Conservation (phyloP, 2,888 invertebrate species). For the Melinaea menophilus region DNA sequence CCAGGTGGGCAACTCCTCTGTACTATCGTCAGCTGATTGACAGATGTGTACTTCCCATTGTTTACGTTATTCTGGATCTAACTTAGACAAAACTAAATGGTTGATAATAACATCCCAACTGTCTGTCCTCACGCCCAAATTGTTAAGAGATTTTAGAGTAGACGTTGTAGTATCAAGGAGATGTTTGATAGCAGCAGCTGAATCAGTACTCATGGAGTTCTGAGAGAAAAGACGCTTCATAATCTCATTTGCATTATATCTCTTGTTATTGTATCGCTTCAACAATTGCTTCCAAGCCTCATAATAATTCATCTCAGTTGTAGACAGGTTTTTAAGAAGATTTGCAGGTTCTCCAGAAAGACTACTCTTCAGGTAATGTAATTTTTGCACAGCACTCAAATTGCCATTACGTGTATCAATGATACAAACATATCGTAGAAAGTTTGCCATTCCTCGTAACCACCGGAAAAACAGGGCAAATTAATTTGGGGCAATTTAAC, state of each 20-base stretch:
- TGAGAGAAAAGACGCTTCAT: conserved; percentile 28
- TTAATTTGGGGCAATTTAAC: too few relatives aligned
- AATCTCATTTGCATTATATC: conserved; percentile 29
- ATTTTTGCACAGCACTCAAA: too few relatives aligned
- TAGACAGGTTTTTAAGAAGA: too few relatives aligned
- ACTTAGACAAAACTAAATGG: conserved; percentile 26
- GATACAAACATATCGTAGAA: too few relatives aligned
- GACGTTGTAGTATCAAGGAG: conserved; percentile 29
- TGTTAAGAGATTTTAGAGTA: conserved; percentile 27
- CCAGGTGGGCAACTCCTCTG: conserved; percentile 1
- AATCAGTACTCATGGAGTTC: conserved; percentile 24
- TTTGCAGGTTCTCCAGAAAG: too few relatives aligned
- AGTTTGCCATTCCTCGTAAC: too few relatives aligned
- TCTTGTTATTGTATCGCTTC: too few relatives aligned
- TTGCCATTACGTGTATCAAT: too few relatives aligned
- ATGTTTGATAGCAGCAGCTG: conserved; percentile 20
- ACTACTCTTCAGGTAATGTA: too few relatives aligned
- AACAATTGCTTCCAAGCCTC: too few relatives aligned
- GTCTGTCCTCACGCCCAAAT: conserved; percentile 23
- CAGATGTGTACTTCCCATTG: not conserved
- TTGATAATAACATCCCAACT: conserved; percentile 29
- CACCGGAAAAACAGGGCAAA: too few relatives aligned
- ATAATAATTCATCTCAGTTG: too few relatives aligned
- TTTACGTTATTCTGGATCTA: conserved; percentile 25
- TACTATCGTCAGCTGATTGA: conserved; percentile 7